Evolutionary conservation across 1,140 invertebrate genomes (phyloP).

Genomic region (Pomacea maculata): DNA sequence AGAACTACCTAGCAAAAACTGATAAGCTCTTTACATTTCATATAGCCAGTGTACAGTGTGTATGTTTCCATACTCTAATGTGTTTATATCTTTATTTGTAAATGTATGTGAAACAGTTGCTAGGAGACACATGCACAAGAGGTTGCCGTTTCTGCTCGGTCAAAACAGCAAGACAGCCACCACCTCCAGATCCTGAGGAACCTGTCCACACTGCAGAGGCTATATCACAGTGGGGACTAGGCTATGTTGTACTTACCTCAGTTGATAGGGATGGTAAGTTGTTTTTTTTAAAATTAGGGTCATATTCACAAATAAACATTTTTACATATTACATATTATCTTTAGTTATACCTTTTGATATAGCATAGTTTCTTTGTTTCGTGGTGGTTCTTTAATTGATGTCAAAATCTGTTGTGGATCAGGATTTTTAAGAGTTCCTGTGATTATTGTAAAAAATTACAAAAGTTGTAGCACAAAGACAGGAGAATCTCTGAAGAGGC

Average conservation of each 20-base stretch:
- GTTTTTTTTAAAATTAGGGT: not conserved
- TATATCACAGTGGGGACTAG: conserved; percentile 92
- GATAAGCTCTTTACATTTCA: not conserved
- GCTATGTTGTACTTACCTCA: conserved; percentile 97
- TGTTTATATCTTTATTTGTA: not conserved
- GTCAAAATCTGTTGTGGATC: too few species aligned
- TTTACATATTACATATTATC: too few species aligned
- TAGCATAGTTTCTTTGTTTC: not conserved
- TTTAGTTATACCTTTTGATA: not conserved
- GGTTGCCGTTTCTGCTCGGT: conserved; percentile 97
- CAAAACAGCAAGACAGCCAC: conserved; percentile 93
- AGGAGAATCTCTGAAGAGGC: too few species aligned
- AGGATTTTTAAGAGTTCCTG: too few species aligned
- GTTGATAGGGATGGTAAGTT: conserved; percentile 92
- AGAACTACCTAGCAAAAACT: not conserved
- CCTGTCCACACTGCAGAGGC: conserved; percentile 93
- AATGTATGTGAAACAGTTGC: conserved; percentile 35
- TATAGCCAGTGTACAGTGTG: not conserved
- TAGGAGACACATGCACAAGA: conserved; percentile 68
- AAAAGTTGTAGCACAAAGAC: too few species aligned
- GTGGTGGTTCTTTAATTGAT: too few species aligned
- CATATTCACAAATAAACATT: too few species aligned
- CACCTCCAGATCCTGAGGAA: conserved; percentile 89
- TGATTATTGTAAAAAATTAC: too few species aligned
- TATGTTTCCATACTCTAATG: not conserved